Conservation (phyloP, 1,140 invertebrate genomes). For the Psilanteris sp. region DNA sequence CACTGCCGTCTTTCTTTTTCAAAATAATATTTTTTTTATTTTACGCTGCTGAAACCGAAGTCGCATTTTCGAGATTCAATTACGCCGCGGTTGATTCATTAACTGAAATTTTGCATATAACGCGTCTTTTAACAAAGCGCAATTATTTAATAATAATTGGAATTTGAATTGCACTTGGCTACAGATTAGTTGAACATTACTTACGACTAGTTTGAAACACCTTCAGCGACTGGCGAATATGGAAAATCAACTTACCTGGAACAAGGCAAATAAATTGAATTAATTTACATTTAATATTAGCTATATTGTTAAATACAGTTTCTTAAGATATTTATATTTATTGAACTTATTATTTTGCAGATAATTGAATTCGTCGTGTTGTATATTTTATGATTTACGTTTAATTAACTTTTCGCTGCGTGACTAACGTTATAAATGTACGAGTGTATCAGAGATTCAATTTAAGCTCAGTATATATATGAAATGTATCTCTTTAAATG, state of each 20-base stretch:
- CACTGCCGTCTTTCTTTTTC: no score
- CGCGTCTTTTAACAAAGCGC: slow-evolving; percentile 3
- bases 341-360: no score
- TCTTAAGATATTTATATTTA: no score
- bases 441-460: slow-evolving; percentile 6
- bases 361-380: no score
- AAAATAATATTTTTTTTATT: no score
- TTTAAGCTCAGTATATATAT: slow-evolving; percentile 12
- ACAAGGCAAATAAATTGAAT: slow-evolving; percentile 32
- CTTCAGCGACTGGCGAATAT: slow-evolving; percentile 15
- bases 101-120: no score
- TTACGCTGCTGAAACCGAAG: no score
- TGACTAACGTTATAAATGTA: no score
- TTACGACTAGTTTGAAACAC: slow-evolving; percentile 15
- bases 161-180: slow-evolving; percentile 16
- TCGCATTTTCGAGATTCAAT: no score
- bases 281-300: slow-evolving; percentile 4
- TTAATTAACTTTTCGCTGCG: no score
- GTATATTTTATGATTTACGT: no score
- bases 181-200: slow-evolving; percentile 31
- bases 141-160: slow-evolving; percentile 20
- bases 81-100: no score
- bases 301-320: neutral
- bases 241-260: slow-evolving; percentile 44
- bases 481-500: slow-evolving; percentile 19